phyloP scores from a whole-genome alignment of 1,140 invertebrate species.

The Myzus persicae region DNA sequence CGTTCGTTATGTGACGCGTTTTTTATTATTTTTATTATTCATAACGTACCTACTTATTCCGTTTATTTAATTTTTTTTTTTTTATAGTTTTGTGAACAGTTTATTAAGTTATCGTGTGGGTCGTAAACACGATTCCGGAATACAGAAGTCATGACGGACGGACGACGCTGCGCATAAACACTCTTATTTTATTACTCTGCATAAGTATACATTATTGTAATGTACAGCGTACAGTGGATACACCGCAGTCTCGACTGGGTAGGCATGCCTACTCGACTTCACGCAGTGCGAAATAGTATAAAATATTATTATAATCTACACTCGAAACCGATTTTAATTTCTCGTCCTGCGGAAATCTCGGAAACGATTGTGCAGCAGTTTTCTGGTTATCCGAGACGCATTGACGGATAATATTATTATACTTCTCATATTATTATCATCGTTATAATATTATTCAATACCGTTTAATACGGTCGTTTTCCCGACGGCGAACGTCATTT shows the following conservation, averaged over 20 bases:
- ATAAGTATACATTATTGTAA: background rate
- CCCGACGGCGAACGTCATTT: background rate
- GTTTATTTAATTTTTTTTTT: background rate
- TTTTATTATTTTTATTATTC: background rate
- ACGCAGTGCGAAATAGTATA: too few species aligned
- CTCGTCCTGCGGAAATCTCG: background rate
- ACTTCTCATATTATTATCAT: background rate
- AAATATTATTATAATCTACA: too few species aligned
- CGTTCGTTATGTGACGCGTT: background rate
- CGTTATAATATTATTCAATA: background rate
- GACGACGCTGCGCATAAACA: conserved; percentile 13
- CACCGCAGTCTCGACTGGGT: background rate
- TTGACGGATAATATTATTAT: background rate
- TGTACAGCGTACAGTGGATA: background rate
- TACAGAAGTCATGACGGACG: conserved; percentile 9
- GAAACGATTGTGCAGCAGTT: background rate
- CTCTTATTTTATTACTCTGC: background rate
- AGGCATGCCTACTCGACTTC: background rate
- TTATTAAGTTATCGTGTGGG: conserved; percentile 1
- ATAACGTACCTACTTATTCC: background rate
- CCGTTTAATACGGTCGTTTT: conserved; percentile 9
- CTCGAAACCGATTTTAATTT: background rate
- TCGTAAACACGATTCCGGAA: background rate
- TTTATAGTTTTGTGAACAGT: conserved; percentile 29
- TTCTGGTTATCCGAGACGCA: background rate